Evolutionary conservation across 1,140 invertebrate species (phyloP), one percentile per base, ranked within the genome.

Genomic region (Bombus picipes): DNA sequence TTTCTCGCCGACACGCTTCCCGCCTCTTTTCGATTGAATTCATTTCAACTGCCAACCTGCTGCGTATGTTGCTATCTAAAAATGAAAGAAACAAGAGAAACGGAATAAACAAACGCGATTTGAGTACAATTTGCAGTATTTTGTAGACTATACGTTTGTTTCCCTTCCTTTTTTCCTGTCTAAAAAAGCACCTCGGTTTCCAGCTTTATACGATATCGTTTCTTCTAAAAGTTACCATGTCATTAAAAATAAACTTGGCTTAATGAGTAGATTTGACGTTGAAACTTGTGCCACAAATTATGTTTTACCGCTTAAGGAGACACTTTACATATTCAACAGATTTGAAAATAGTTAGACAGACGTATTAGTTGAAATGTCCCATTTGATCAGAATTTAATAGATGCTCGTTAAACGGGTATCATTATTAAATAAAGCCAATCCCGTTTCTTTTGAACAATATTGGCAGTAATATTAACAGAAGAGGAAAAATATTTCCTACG

Each of bases 1-100:
- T 25, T 12, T 2, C 1, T n/a, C 22, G 3, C 2, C 5, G 9
- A n/a, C 28, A 5, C 28, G 59, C 59, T 62, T 62, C 43, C 2
- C 53, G 32, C 39, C 32, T 34, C 39, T 79, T 66, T 32, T 25
- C 39, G 12, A 66, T 79, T 79, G 12, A 79, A 79, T 57, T 43
- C 28, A 22, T 43, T 28, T 57, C 6, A n/a, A 18, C 72, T 5
- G 15, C 15, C 5, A 22, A 22, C n/a, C 8, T 18, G 34, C 18
- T 22, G 72, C 34, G 41, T 74, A 53, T 28, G 22, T 71, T 39
- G 10, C 37, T 3, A 37, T 39, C 37, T 13, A 28, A 37, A 39
- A 39, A 39, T 71, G 68, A 13, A 28, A 18, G 25, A 28, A 39
- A 71, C 3, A 12, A 28, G 10, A 25, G 22, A 28, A 13, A 39